Evolutionary conservation across 2,797 vertebrate species (phyloP).

Genomic region (Hylomyscus alleni): DNA sequence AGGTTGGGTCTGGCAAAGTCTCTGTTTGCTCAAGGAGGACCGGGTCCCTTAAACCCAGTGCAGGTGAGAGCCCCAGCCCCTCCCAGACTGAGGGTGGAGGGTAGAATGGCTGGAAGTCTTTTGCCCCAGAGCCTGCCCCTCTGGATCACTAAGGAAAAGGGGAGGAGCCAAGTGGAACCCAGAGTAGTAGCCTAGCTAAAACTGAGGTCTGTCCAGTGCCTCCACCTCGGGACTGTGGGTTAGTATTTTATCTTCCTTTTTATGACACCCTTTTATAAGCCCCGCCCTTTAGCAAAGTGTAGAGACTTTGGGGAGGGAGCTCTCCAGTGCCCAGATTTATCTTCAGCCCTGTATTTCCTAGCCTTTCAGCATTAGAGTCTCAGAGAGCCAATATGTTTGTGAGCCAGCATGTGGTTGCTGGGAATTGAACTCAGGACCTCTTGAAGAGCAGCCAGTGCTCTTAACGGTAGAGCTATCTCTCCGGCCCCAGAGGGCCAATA

Average conservation of each 20-base stretch:
- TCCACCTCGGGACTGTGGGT: background rate
- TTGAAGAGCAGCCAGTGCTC: background rate
- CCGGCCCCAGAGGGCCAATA: background rate
- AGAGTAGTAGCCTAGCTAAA: background rate
- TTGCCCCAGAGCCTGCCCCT: background rate
- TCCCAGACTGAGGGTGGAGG: background rate
- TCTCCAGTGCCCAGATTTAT: background rate
- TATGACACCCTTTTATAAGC: rapidly evolving
- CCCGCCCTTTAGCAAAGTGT: background rate
- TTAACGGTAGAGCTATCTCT: background rate
- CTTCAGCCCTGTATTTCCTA: constrained; percentile 6
- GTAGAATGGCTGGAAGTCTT: background rate
- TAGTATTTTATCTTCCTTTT: background rate
- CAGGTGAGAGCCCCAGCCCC: constrained; percentile 45
- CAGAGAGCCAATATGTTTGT: background rate
- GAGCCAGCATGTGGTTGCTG: background rate
- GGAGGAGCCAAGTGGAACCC: background rate
- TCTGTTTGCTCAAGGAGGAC: constrained; percentile 78
- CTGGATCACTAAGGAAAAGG: background rate
- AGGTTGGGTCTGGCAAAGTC: constrained; percentile 52
- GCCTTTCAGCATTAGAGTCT: background rate
- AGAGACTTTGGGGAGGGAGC: background rate
- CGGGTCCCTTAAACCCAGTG: constrained; percentile 6
- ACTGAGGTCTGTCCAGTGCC: background rate
- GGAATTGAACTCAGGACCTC: background rate